Evolutionary conservation across 1,140 invertebrate genomes (phyloP), one percentile per base, ranked within the genome.

Genomic region (Ericerus pela): DNA sequence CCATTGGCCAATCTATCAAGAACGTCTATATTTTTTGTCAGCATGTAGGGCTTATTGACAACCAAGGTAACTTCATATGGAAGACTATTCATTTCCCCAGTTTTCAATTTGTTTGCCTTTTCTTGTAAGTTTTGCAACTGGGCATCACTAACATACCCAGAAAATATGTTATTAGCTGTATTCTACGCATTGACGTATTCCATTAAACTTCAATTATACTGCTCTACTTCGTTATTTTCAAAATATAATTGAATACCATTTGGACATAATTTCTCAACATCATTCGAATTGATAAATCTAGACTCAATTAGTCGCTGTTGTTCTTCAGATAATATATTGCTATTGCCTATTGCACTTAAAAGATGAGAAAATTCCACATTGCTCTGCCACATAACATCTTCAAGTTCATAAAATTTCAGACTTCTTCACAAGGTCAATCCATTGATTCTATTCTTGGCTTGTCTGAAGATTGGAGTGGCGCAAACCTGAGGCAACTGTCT

Each of bases 1-100:
- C 67, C 67, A 62, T 69, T 69, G 0, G 58, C 64, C 57, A 69
- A 61, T 4, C 67, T 66, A 62, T 69, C 65, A n/a, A 55, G 12
- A 0, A 67, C 65, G 54, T 70, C 64, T 10, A 69, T 68, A 58
- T 69, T 69, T 2, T 61, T 65, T 16, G 64, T 65, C 29, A 70
- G 64, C 51, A 68, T 65, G 52, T 70, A 70, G 43, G 14, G 51
- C 31, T 62, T 62, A 36, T 58, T 53, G 24, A 61, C 54, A 5
- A 66, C 63, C 26, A 71, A 63, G 20, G 54, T 55, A n/a, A 63
- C 62, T 61, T 67, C 27, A 47, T 67, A 67, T 5, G 67, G 68
- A 43, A 69, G 63, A 4, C 67, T 66, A 31, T 61, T n/a, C 63
- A 65, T 66, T 36, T 70, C 65, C 24, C 60, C 63, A 1, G 64